Base-by-base conservation (phyloP, 2,888 invertebrate species). In the Ommatoiulus sabulosus region DNA sequence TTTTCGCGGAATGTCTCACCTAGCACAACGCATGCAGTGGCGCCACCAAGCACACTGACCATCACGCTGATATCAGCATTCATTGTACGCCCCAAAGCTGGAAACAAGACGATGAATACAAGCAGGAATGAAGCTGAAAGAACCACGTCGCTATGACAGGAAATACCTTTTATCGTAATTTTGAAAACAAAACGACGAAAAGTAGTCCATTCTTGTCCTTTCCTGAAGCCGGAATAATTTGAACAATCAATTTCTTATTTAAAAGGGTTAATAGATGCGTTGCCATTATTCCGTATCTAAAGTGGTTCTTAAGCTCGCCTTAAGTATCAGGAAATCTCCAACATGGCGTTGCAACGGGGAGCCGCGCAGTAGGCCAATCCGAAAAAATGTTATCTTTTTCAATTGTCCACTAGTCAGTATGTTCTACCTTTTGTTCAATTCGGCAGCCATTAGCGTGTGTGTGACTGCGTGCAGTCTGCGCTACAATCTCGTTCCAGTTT, bases 181-280 rank as follows among this genome's bases (percentile, higher is more conserved):
- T 63, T 46, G n/a, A 63, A 63, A 17, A 46, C 46, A 46, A 8
- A 46, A 6, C 46, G 8, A 46, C 15, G 24, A 72, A 72, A 72
- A 72, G 24, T 5, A 0, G 46, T 6, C 6, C n/a, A n/a, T n/a
- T n/a, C n/a, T 6, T 46, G 17, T 63, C 63, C 17, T 63, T 63
- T 63, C 63, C 63, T 72, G 72, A 72, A 24, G n/a, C 72, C 72
- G 20, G 72, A 24, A 8, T 10, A 24, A 8, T 24, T 24, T 72
- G n/a, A 72, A n/a, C 72, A 72, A 24, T 72, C 72, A 72, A 72
- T 72, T 72, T 24, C 24, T 72, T 8, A 24, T 72, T 72, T 72
- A 72, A 72, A 20, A 72, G 72, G 72, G 72, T 72, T 72, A 72
- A 72, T 72, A 72, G 72, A 72, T 52, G 10, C 17, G 52, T 52